Conservation (phyloP, 2,797 vertebrate genomes). For the Meriones psammophilus region DNA sequence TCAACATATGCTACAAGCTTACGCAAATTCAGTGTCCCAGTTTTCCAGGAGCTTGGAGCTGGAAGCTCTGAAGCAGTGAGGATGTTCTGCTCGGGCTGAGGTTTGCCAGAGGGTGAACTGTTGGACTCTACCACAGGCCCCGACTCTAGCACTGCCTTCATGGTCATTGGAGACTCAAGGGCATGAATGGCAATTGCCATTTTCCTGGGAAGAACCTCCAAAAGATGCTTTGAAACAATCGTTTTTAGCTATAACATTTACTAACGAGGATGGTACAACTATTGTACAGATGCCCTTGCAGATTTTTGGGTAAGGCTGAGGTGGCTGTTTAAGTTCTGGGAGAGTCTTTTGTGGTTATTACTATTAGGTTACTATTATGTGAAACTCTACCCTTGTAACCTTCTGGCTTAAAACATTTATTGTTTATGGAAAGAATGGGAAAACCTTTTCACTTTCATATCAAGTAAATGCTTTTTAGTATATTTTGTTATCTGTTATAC, state of each 20-base stretch:
- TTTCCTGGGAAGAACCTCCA: neutral
- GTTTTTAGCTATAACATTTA: neutral
- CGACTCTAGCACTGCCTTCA: neutral
- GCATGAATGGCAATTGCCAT: neutral
- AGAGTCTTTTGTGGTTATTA: neutral
- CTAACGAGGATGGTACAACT: neutral
- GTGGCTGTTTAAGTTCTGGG: neutral
- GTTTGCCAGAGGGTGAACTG: neutral
- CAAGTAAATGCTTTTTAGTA: neutral
- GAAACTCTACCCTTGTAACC: neutral
- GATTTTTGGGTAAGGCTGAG: neutral
- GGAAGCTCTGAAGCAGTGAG: constrained; percentile 85
- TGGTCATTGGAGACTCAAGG: neutral
- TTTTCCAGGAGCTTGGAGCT: constrained; percentile 83
- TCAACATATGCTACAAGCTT: constrained; percentile 93
- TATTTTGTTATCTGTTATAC: neutral
- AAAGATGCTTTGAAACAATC: neutral
- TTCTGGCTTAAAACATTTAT: neutral
- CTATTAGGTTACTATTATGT: no score
- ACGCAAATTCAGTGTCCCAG: constrained; percentile 88
- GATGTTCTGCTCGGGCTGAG: constrained; percentile 58
- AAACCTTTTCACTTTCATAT: neutral
- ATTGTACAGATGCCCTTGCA: neutral
- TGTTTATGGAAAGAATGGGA: neutral
- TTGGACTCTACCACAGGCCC: neutral